Evolutionary conservation across 2,113 vertebrate genomes (phyloP).

Genomic region (Rhinichthys klamathensis): DNA sequence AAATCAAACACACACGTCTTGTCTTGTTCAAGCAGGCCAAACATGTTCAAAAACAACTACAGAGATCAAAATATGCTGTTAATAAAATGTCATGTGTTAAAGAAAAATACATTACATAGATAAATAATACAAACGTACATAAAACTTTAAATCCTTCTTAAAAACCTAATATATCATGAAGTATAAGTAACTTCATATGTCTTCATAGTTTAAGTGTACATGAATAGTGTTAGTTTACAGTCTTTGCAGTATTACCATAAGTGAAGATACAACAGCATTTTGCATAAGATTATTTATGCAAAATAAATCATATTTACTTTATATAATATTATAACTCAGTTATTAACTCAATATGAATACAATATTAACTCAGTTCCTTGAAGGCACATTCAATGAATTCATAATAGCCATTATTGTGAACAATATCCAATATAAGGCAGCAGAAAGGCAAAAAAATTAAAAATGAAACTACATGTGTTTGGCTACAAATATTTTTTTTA

Average conservation of each 20-base stretch:
- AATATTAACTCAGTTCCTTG: neutral
- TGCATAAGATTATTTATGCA: neutral
- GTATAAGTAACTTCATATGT: neutral
- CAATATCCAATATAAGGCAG: neutral
- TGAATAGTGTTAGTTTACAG: neutral
- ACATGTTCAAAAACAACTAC: neutral
- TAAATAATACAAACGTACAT: slow-evolving; percentile 22
- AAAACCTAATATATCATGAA: neutral
- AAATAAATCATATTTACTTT: no score
- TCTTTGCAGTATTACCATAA: neutral
- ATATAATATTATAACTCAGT: no score
- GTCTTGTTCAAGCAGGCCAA: neutral
- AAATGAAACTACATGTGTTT: neutral
- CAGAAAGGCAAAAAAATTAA: neutral
- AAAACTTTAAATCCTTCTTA: neutral
- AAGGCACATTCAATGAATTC: neutral
- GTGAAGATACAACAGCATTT: neutral
- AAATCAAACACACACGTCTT: neutral
- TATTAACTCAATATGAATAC: no score
- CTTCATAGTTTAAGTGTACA: neutral
- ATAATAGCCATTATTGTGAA: neutral
- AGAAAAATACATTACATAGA: neutral
- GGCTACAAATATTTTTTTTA: neutral
- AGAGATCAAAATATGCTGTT: neutral
- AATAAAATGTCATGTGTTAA: neutral